Conservation (phyloP, 1,140 invertebrate genomes). For the Riptortus pedestris region DNA sequence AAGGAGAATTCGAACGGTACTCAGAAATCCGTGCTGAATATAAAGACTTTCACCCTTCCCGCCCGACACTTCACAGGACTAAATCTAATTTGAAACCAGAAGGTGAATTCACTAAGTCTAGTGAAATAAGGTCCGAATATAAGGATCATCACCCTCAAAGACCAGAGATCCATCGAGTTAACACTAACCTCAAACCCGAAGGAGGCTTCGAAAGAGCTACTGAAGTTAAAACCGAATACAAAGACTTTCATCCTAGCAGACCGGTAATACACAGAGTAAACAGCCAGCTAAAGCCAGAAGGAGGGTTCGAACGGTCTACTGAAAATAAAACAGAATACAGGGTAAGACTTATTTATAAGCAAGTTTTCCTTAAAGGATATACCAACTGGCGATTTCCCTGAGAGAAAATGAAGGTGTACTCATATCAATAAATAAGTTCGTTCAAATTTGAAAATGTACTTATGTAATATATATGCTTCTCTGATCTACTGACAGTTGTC, state of each 20-base stretch:
- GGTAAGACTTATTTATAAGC: no score
- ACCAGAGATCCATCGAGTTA: constrained; percentile 20
- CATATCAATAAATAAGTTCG: no score
- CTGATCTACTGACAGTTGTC: no score
- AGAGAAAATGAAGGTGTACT: no score
- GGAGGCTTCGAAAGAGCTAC: constrained; percentile 26
- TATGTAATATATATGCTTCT: no score
- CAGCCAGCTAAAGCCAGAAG: constrained; percentile 28
- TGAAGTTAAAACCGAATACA: constrained; percentile 27
- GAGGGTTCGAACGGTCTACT: constrained; percentile 20
- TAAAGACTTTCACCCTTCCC: constrained; percentile 22
- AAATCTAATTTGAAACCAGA: constrained; percentile 27
- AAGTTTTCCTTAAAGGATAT: no score
- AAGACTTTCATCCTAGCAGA: constrained; percentile 28
- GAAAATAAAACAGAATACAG: constrained; percentile 14
- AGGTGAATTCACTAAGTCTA: constrained; percentile 26
- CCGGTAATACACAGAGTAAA: constrained; percentile 22
- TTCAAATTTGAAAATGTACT: no score
- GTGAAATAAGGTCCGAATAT: constrained; percentile 26
- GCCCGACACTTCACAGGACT: constrained; percentile 21
- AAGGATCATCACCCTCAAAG: constrained; percentile 18
- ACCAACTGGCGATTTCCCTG: no score
- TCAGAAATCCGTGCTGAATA: constrained; percentile 24
- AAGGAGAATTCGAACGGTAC: constrained; percentile 27
- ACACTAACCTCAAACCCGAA: constrained; percentile 28